Evolutionary conservation across 2,797 vertebrate species (phyloP).

Genomic region (Micromesistius poutassou): DNA sequence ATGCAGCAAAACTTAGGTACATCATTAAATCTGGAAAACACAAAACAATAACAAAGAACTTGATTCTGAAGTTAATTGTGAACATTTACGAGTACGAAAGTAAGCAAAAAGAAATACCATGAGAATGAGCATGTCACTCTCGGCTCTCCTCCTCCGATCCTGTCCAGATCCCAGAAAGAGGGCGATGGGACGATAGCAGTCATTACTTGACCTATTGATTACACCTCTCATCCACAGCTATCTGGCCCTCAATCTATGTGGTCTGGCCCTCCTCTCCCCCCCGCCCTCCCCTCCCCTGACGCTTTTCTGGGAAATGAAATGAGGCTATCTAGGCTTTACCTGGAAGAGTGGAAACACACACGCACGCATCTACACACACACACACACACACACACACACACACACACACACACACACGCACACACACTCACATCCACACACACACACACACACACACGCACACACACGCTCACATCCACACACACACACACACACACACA

Average conservation of each 20-base stretch:
- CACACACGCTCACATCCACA: constrained; percentile 36
- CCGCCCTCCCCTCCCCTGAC: constrained; percentile 3
- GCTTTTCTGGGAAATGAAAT: constrained; percentile 39
- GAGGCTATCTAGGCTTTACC: constrained; percentile 49
- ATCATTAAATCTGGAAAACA: no score
- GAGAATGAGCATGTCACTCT: no score
- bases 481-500: constrained; percentile 39
- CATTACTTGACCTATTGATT: constrained; percentile 49
- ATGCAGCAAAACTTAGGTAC: no score
- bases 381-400: constrained; percentile 39
- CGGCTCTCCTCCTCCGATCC: not conserved
- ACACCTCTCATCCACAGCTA: constrained; percentile 50
- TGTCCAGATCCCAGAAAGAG: constrained; percentile 31
- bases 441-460: constrained; percentile 46
- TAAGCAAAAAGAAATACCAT: not conserved
- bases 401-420: constrained; percentile 30
- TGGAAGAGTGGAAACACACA: constrained; percentile 33
- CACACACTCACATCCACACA: constrained; percentile 26
- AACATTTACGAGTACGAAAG: not conserved
- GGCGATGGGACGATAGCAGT: constrained; percentile 45
- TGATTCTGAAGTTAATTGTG: not conserved
- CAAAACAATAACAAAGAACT: not conserved
- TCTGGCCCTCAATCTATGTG: constrained; percentile 41
- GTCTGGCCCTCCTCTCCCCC: constrained; percentile 1
- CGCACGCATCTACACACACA: constrained; percentile 41